Base-by-base conservation (phyloP, 2,113 vertebrate species). In the Nymphicus hollandicus region DNA sequence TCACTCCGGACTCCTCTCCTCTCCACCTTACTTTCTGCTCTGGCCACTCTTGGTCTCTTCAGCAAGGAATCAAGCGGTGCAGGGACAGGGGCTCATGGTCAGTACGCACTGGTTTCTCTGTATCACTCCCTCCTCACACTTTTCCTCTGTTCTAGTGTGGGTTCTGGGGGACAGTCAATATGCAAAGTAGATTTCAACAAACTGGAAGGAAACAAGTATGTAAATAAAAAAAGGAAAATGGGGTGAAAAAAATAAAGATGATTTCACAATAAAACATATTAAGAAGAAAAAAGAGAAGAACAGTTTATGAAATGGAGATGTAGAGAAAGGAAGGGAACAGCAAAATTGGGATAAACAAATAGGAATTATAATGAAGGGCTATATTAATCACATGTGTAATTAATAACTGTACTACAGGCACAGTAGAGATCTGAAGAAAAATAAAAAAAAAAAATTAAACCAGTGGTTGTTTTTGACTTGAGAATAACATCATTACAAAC, bases 61-160 rank as follows among this genome's bases (percentile, higher is more conserved):
- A 70, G 41, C 6, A 33, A 50, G 29, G 23, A 63, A 39, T 8
- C 0, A 1, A 53, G 9, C 7, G 8, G 24, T 2, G 2, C 8
- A 33, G n/a, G 31, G 25, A 27, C 12, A 49, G 3, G 3, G 7
- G 2, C 3, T 49, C 53, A 14, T 6, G 2, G 28, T 39, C 37
- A 33, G 8, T 17, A 18, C 0, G 0, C 22, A 10, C 7, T 16
- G 7, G 2, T 29, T 85, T 64, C n/a, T 58, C 13, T 58, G 39
- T 74, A n/a, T 9, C 63, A 49, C 22, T 85, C 52, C n/a, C 7
- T 41, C 27, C 18, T 66, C 50, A 74, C 43, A 65, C 4, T 4
- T 65, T 61, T 66, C 41, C 41, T 49, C 9, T 69, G 4, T 46
- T 64, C 33, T 25, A 43, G 15, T 1, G 1, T 0, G 15, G 17